These are phyloP conservation scores for Caenorhabditis sp. DNA, from an alignment of 2,888 invertebrate genomes.

Conservation along the genomic window DNA sequence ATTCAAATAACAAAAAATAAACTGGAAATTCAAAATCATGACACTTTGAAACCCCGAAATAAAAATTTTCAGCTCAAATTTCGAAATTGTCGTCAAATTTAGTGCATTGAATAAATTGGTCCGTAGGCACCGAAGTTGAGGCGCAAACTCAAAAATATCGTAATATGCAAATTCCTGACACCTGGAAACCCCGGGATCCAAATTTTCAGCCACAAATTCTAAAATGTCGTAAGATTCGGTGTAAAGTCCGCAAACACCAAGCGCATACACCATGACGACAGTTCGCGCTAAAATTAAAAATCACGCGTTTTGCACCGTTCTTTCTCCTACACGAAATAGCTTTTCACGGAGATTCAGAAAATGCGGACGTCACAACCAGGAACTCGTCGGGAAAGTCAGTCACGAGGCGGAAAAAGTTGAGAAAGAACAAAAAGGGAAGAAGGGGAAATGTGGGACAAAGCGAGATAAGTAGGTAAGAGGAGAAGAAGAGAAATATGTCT, in stretches of 20 bases:
- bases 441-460: background rate
- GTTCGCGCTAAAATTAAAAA: background rate
- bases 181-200: background rate
- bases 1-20: too few species aligned
- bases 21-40: background rate
- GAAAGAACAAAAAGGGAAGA: background rate
- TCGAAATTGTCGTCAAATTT: background rate
- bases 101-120: background rate
- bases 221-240: background rate
- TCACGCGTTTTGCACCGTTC: background rate
- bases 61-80: too few species aligned
- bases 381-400: too few species aligned
- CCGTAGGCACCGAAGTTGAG: background rate
- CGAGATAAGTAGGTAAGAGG: background rate
- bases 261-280: background rate
- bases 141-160: background rate
- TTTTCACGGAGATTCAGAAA: too few species aligned
- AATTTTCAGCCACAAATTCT: background rate
- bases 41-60: too few species aligned
- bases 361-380: too few species aligned
- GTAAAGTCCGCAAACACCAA: background rate
- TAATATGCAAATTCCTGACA: too few species aligned
- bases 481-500: background rate
- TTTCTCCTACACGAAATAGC: background rate
- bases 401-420: too few species aligned